phyloP scores from a whole-genome alignment of 2,888 invertebrate species.

The Argyresthia goedartella region DNA sequence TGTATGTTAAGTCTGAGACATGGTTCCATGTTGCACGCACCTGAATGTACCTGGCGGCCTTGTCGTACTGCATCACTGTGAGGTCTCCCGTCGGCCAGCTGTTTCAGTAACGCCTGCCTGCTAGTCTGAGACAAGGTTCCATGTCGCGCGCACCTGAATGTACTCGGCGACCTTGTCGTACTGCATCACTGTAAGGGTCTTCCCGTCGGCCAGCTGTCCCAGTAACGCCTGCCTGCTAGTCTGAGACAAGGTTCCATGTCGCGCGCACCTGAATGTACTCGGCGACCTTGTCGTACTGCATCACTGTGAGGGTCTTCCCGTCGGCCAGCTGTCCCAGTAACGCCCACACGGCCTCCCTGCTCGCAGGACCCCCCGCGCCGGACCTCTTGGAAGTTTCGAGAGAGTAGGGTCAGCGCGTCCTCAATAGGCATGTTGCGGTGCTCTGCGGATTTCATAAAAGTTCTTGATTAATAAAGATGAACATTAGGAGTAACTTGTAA shows the following conservation, averaged over 20 bases:
- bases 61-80: conserved; percentile 21
- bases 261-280: conserved; percentile 50
- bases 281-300: conserved; percentile 85
- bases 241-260: no score
- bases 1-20: no score
- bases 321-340: conserved; percentile 86
- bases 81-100: no score
- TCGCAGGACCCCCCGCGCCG: conserved; percentile 59
- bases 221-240: conserved; percentile 69
- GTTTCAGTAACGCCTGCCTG: no score
- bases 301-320: conserved; percentile 80
- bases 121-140: no score
- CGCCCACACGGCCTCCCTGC: conserved; percentile 76
- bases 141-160: conserved; percentile 45
- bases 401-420: conserved; percentile 85
- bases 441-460: conserved; percentile 77
- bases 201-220: conserved; percentile 86
- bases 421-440: conserved; percentile 97
- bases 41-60: conserved; percentile 72
- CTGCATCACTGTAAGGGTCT: conserved; percentile 80
- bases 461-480: no score
- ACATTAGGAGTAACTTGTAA: no score
- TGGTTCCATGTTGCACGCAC: no score
- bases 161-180: conserved; percentile 81
- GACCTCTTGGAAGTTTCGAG: conserved; percentile 75